These are phyloP conservation scores for Campoplex capitator DNA, from an alignment of 2,888 invertebrate species.

Conservation along the genomic window DNA sequence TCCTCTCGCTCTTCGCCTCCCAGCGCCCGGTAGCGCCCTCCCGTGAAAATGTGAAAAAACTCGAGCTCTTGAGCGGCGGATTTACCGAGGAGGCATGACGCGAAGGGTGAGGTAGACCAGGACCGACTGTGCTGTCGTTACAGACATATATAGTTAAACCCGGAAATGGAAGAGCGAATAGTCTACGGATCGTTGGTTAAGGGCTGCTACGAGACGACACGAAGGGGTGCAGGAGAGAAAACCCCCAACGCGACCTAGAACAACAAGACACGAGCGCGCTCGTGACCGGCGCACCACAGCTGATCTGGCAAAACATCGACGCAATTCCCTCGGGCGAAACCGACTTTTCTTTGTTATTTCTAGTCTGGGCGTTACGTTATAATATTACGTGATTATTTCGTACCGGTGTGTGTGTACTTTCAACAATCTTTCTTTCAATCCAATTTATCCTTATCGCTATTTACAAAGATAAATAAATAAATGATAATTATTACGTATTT, in stretches of 20 bases:
- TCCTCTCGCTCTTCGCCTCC: slow-evolving; percentile 32
- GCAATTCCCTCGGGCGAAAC: slow-evolving; percentile 42
- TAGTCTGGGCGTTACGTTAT: neutral
- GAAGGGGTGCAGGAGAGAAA: slow-evolving; percentile 64
- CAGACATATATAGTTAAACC: slow-evolving; percentile 2
- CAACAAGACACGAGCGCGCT: slow-evolving; percentile 69
- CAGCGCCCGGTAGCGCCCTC: slow-evolving; percentile 44
- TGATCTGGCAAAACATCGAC: slow-evolving; percentile 60
- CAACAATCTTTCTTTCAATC: neutral
- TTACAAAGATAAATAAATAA: neutral
- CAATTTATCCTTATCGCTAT: neutral
- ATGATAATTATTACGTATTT: neutral
- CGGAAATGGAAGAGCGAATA: slow-evolving; percentile 47
- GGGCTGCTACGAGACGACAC: slow-evolving; percentile 9
- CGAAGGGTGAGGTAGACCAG: neutral
- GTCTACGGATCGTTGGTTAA: slow-evolving; percentile 28
- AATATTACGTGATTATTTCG: neutral
- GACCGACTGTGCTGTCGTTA: slow-evolving; percentile 12
- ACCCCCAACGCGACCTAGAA: slow-evolving; percentile 79
- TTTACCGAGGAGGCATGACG: neutral
- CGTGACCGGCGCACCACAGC: slow-evolving; percentile 76
- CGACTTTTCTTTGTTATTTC: neutral
- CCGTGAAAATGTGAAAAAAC: slow-evolving; percentile 8
- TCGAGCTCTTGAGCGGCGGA: neutral
- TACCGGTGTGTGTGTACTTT: neutral